Conservation (phyloP, 2,113 vertebrate species). For the Cathartes aura region DNA sequence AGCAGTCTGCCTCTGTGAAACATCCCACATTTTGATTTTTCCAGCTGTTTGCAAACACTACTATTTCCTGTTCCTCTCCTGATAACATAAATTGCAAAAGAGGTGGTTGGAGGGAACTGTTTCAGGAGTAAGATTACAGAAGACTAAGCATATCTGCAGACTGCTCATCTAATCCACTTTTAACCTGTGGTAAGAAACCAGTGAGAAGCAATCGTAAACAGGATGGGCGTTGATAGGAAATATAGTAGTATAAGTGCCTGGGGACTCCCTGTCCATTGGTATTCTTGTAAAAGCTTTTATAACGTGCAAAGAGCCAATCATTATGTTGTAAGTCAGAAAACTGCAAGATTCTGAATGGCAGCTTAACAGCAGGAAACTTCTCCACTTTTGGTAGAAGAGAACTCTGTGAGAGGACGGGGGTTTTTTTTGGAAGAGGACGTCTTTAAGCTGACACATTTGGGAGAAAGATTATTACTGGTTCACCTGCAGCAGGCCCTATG, state of each 20-base stretch:
- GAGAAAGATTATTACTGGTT: not conserved
- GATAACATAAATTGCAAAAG: not conserved
- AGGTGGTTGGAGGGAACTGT: not conserved
- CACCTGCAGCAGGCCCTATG: not conserved
- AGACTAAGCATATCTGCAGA: not conserved
- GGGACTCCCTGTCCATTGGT: not conserved
- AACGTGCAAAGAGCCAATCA: not conserved
- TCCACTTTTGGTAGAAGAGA: not conserved
- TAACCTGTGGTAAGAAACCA: not conserved
- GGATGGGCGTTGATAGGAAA: not conserved
- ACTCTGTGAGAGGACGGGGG: not conserved
- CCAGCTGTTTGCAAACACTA: not conserved
- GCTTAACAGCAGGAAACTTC: not conserved
- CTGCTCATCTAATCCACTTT: not conserved
- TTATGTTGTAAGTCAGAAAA: not conserved
- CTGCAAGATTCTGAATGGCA: not conserved
- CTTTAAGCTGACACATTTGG: not conserved
- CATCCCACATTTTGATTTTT: not conserved
- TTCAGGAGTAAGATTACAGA: not conserved
- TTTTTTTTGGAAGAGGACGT: not conserved
- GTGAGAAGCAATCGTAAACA: not conserved
- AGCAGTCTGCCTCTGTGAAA: not conserved
- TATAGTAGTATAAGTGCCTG: fast-evolving
- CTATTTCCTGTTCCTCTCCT: not conserved
- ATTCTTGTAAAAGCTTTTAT: not conserved